These are phyloP conservation scores for Acronicta alni DNA, from an alignment of 2,888 invertebrate species.

Conservation along the genomic window DNA sequence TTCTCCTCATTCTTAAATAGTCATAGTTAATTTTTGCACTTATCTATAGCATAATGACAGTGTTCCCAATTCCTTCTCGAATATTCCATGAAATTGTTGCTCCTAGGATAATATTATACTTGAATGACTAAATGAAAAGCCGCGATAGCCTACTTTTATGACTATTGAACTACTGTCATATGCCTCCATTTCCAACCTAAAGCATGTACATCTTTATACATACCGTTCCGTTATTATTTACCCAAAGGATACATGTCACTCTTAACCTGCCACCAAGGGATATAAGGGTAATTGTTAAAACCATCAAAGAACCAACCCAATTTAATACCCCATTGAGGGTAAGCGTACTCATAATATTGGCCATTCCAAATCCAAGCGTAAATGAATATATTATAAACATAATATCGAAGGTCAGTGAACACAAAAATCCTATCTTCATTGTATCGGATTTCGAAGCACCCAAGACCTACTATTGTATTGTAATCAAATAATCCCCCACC, in stretches of 20 bases:
- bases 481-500: slow-evolving; percentile 63
- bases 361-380: slow-evolving; percentile 55
- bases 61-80: no score
- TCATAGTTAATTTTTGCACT: no score
- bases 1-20: no score
- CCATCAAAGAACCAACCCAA: slow-evolving; percentile 12
- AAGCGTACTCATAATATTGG: slow-evolving; percentile 76
- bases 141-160: no score
- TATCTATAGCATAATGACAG: no score
- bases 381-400: slow-evolving; percentile 54
- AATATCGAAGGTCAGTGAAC: slow-evolving; percentile 76
- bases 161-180: no score
- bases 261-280: slow-evolving; percentile 26
- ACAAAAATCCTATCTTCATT: slow-evolving; percentile 71
- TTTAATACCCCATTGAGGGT: slow-evolving; percentile 66
- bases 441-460: slow-evolving; percentile 75
- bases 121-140: no score
- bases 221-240: slow-evolving; percentile 22
- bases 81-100: no score
- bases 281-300: slow-evolving; percentile 22
- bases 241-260: slow-evolving; percentile 51
- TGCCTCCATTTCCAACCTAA: no score
- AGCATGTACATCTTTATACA: no score
- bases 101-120: no score
- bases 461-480: slow-evolving; percentile 58